Base-by-base conservation (phyloP, 2,888 invertebrate species). In the Pheosia gnoma region DNA sequence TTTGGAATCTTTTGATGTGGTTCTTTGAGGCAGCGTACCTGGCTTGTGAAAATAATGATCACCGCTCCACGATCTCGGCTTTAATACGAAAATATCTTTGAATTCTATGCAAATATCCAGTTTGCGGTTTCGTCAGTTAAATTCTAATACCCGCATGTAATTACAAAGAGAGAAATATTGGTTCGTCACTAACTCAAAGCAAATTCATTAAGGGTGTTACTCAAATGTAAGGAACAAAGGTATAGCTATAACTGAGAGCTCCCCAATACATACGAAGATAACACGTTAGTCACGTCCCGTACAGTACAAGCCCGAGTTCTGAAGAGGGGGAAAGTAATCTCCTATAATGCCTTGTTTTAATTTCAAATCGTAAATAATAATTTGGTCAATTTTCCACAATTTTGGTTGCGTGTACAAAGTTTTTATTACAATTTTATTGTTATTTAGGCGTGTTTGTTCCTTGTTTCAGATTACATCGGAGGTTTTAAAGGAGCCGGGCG, bases 351-450 rank as follows among this genome's bases (percentile, higher is more conserved):
- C 83, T 82, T 82, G 88, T 90, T 91, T 91, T 91, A 93, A 93
- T 93, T 93, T 89, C 80, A 70, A 88, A 80, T 85, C 91, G 89
- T 93, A 93, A 93, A 93, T 93, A 92, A 93, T 89, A 90, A 93
- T 93, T 93, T 93, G 90, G 92, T 92, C 90, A 91, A 93, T 90
- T 91, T 90, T 87, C 91, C 87, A 91, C 89, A 90, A 91, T 90
- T 92, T 89, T 79, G 88, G 92, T 93, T 89, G 92, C 93, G 93
- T 93, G 93, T 81, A 83, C 89, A 88, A 92, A 93, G 91, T 92
- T 93, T 93, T 91, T 91, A 93, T 93, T 93, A 89, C 85, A 91
- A 91, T 93, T 93, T 93, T 91, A 93, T 93, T 93, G 93, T 93
- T 93, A 93, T 93, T 93, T 93, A 93, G 91, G 87, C 90, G 90